Evolutionary conservation across 2,888 invertebrate genomes (phyloP), one percentile per base, ranked within the genome.

Genomic region (Stenotaenia linearis): DNA sequence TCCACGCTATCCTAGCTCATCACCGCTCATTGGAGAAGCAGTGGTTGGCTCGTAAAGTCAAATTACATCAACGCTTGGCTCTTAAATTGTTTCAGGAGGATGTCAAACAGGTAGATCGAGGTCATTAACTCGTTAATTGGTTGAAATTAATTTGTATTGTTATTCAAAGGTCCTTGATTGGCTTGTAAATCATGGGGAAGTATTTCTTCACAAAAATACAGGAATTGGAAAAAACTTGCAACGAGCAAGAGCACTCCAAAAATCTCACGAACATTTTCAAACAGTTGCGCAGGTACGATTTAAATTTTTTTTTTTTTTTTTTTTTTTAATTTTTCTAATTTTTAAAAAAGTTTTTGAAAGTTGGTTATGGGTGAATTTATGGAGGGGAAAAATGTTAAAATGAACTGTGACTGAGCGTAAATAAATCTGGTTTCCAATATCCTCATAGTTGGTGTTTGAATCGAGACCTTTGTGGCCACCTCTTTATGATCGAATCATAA

Each of bases 221-320:
- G 96, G 97, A 76, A 95, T 98, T 82, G 98, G 98, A 80, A 90
- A 96, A 83, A 97, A 96, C 88, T 89, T 98, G 83, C 95, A 96
- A 86, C 95, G 97, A 87, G 96, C 98, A 69, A 90, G 95, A 83
- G 95, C 96, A 9, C 95, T 98, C 86, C 97, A 98, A 88, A 97
- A 97, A 88, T 97, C 97, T 86, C 98, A 98, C 86, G 96, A 97
- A 87, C 97, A 98, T 87, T 98, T 98, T 86, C 98, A 98, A 89
- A 96, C 96, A 87, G 98, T 98, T 81, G 97, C 97, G 76, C 95
- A 95, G 91, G 96, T 95, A 88, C 88, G 90, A 87, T 10, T 45
- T 6, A 35, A 18, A n/a, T n/a, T 7, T 9, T 75, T 75, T 75
- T 6, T 75, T 23, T 23, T 10, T n/a, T 15, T 25, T 6, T 75